Conservation (phyloP, 2,797 vertebrate species). For the Hyperoplus lanceolatus region DNA sequence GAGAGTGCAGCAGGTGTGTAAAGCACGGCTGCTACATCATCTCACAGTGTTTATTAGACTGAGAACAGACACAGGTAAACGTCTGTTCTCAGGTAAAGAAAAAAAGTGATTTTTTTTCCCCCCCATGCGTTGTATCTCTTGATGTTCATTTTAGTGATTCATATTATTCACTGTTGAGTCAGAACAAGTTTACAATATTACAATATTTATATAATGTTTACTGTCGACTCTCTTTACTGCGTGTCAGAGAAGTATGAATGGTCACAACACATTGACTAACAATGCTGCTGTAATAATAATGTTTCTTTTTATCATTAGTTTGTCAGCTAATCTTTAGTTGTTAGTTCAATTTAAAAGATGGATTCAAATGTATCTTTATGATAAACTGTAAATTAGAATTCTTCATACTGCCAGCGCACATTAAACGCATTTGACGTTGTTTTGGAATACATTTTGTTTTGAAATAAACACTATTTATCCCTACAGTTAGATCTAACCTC, state of each 20-base stretch:
- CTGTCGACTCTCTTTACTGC: neutral
- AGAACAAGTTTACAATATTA: no score
- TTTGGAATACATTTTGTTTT: no score
- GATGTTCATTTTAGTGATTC: neutral
- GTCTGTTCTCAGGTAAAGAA: neutral
- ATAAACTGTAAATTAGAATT: no score
- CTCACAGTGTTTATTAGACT: conserved; percentile 12
- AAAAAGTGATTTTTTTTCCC: neutral
- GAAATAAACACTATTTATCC: neutral
- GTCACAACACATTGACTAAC: neutral
- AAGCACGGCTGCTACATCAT: conserved; percentile 13
- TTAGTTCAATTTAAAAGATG: no score
- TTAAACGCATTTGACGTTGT: neutral
- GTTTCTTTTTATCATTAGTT: no score
- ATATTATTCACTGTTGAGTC: no score
- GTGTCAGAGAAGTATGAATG: neutral
- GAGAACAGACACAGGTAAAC: neutral
- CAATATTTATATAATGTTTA: neutral
- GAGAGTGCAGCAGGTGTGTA: conserved; percentile 23
- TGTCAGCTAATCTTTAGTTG: no score
- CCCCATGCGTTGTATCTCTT: neutral
- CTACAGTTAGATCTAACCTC: neutral
- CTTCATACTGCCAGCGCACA: neutral
- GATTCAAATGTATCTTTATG: no score
- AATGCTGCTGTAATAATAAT: no score